Evolutionary conservation across 2,113 vertebrate species (phyloP).

Genomic region (Tupaia tana): DNA sequence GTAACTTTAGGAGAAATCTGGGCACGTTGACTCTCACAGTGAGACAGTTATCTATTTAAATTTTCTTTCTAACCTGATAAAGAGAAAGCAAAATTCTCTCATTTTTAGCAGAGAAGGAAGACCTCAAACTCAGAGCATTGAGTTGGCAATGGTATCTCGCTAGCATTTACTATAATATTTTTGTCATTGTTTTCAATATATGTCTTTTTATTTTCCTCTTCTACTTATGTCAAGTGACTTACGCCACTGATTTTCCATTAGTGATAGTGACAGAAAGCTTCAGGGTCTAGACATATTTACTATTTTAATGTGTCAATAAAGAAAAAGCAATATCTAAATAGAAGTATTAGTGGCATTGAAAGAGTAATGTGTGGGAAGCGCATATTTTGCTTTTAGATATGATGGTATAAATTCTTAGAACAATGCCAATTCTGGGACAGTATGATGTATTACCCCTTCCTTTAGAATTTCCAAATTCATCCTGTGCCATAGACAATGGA

Average conservation of each 20-base stretch:
- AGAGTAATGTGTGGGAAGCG: not conserved
- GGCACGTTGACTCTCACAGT: not conserved
- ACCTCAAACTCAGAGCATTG: not conserved
- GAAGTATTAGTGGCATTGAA: not conserved
- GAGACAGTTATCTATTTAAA: not conserved
- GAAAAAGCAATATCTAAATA: not conserved
- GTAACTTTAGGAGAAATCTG: not conserved
- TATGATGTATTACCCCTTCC: not conserved
- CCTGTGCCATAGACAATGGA: not conserved
- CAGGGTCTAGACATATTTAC: not conserved
- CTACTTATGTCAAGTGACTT: not conserved
- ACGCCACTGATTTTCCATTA: not conserved
- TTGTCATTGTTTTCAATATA: not conserved
- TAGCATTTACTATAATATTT: not conserved
- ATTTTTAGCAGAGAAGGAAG: not conserved
- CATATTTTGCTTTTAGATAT: not conserved
- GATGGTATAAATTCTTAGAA: not conserved
- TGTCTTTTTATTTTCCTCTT: not conserved
- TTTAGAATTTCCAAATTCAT: not conserved
- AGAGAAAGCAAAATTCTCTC: not conserved
- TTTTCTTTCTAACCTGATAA: not conserved
- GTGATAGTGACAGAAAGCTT: not conserved
- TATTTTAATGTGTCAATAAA: not conserved
- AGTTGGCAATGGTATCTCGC: not conserved
- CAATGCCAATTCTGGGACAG: not conserved